Conservation (phyloP, 2,888 invertebrate genomes). For the Trissolcus japonicus region DNA sequence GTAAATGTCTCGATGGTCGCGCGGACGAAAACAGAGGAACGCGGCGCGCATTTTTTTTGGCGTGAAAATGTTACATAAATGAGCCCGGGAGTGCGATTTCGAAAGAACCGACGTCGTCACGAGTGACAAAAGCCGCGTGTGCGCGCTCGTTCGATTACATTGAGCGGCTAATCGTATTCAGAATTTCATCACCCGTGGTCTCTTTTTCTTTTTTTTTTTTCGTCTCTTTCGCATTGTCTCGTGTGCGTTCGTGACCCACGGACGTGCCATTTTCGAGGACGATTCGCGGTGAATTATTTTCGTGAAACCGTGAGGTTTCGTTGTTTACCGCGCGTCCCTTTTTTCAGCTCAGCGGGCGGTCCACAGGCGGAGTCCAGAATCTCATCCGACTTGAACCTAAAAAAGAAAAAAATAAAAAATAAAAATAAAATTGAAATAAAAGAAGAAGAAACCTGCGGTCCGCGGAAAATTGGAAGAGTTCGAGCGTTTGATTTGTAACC, state of each 20-base stretch:
- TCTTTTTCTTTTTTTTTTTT: constrained; percentile 13
- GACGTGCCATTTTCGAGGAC: constrained; percentile 51
- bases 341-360: constrained; percentile 53
- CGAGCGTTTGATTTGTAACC: neutral
- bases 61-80: constrained; percentile 36
- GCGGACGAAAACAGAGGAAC: too few relatives aligned
- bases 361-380: constrained; percentile 51
- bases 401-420: too few relatives aligned
- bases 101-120: constrained; percentile 21
- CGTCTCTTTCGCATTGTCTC: constrained; percentile 24
- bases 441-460: constrained; percentile 7
- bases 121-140: constrained; percentile 33
- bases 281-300: constrained; percentile 56
- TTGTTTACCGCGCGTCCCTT: constrained; percentile 49
- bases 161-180: constrained; percentile 46
- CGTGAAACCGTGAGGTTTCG: constrained; percentile 40
- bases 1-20: too few relatives aligned
- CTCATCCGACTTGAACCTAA: constrained; percentile 47
- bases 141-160: constrained; percentile 38
- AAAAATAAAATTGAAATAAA: constrained; percentile 1
- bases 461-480: constrained; percentile 49
- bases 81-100: constrained; percentile 17
- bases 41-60: neutral
- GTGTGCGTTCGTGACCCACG: constrained; percentile 38
- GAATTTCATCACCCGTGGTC: constrained; percentile 44